Evolutionary conservation across 2,888 invertebrate species (phyloP), one percentile per base, ranked within the genome.

Genomic region (Nephrotoma appendiculata): DNA sequence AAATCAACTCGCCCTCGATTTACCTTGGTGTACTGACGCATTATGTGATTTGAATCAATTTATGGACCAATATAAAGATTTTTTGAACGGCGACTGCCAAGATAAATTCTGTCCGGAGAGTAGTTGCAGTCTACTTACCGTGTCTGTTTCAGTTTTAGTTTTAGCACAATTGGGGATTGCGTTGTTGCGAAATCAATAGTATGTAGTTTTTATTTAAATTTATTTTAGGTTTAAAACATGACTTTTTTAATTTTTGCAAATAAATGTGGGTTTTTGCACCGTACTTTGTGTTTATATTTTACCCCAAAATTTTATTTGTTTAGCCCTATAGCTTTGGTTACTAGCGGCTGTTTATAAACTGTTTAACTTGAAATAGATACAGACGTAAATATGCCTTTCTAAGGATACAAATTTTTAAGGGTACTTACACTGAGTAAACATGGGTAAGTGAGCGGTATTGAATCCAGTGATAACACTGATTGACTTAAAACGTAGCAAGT

Each of bases 41-140:
- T 93, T 96, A 0, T 96, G 96, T 90, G 93, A 94, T 87, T 95
- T 95, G 95, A 92, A 93, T 0, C 92, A 93, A 31, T 91, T 96
- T 41, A 93, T 94, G 89, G 91, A 92, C 15, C 93, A 92, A 87
- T 93, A 93, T 87, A 92, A 92, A 5, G 90, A 92, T 0, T 89
- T 93, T 0, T 92, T 92, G 0, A 91, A 92, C 41, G 91, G 45
- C n/a, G 86, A 88, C 83, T 88, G 87, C 41, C 11, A 15, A 9
- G 85, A 86, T 9, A 86, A 48, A 4, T 87, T 83, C 57, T 86
- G 86, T 85, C 88, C 43, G 15, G 44, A 31, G 12, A 85, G 57
- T 41, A 87, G n/a, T 45, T 9, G 71, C 31, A 71, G 9, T 71
- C 2, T 31, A 31, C 1, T 71, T 9, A 31, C 7, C 9, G 4